Base-by-base conservation (phyloP, 2,797 vertebrate species). In the Synaphobranchus kaupii region DNA sequence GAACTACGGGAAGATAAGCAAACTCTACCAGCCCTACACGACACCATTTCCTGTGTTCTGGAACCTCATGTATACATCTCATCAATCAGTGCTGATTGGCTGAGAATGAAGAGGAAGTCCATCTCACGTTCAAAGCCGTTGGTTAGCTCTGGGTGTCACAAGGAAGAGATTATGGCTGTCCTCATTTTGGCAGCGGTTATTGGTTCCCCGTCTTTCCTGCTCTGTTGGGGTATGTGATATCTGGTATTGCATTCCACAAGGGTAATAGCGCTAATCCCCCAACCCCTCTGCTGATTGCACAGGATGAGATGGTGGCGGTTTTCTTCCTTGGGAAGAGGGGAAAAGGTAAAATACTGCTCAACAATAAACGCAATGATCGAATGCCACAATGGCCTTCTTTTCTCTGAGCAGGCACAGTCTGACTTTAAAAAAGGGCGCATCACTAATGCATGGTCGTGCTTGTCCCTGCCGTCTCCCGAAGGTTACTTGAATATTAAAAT, bases 401-500 rank as follows among this genome's bases (percentile, higher is more conserved):
- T 50, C 60, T 31, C 78, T 50, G 71, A 89, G 73, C 56, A 52
- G 15, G 39, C 39, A 7, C 73, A 22, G 34, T 1, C 73, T 22
- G 34, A 44, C 73, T 20, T 44, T 44, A 10, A 88, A 85, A 88
- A 73, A 84, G n/a, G 48, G 25, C 54, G 48, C 56, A 80, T 82
- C 73, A 71, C 87, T 88, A 87, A 90, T 87, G 91, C 88, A 87
- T 84, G 39, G 68, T 13, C 10, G 54, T 50, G 85, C 44, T 28
- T 50, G 71, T 84, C 66, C 34, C 81, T 58, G 34, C 20, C 2
- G 66, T 60, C 60, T 52, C 63, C 48, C 86, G 54, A 78, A 22
- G 88, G 87, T 91, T 90, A 89, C 90, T 92, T 85, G 85, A 91
- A 93, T 94, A 90, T 91, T 95, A 89, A 94, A 95, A 95, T 94